Base-by-base conservation (phyloP, 2,113 vertebrate genomes). In the Nycticryphes semicollaris region DNA sequence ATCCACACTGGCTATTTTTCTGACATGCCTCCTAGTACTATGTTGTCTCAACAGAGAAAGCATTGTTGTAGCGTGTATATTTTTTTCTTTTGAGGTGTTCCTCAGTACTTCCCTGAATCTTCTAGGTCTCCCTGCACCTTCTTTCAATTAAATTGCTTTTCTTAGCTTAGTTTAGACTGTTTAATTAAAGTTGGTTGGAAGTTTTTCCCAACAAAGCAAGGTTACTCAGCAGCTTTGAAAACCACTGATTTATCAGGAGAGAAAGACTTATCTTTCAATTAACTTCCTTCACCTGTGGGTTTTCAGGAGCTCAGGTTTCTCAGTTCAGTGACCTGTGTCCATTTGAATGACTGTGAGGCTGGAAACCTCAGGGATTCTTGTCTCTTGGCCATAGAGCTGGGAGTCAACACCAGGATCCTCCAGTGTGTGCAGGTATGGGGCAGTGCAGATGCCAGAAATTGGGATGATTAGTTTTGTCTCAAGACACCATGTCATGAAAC, bases 41-140 rank as follows among this genome's bases (percentile, higher is more conserved):
- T 28, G 6, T 25, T 70, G 33, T 81, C 76, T 56, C 86, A 94
- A 43, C 33, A 95, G 74, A 80, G 33, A 89, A 92, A 87, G 6
- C 0, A 0, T 4, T 21, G 9, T 3, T 84, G n/a, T 39, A 84
- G 37, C 3, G 1, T 20, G 37, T 30, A 24, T 1, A 1, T 6
- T 63, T 72, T 45, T 88, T 90, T 45, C 67, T 78, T 68, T 72
- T 67, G n/a, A 76, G 47, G 20, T 67, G 13, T 89, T 60, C 41
- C 47, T 89, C 25, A 47, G 37, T 64, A 50, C 18, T 81, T 84
- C 10, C 18, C 28, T 22, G 56, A 62, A 88, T 69, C n/a, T 64
- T 28, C 6, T 63, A 74, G 41, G 54, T 25, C 12, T 74, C 68
- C n/a, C 30, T 10, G 2, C 39, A 56, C 23, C 30, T 87, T 87